Conservation (phyloP, 2,113 vertebrate species). For the Nansenia antarctica region DNA sequence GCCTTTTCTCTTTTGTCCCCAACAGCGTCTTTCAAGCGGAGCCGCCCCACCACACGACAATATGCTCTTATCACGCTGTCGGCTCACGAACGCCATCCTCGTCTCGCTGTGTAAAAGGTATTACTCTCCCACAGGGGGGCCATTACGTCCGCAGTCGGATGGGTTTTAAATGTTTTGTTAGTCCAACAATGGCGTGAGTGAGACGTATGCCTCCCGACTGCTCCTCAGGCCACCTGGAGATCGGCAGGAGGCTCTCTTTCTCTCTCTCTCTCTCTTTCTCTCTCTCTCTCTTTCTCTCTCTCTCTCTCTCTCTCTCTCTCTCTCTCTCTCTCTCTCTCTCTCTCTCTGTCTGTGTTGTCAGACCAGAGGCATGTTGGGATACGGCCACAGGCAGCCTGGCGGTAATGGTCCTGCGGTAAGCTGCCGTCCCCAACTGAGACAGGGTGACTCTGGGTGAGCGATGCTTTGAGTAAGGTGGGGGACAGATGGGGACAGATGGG, state of each 20-base stretch:
- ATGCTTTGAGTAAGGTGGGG: too few species aligned
- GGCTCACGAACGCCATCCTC: background rate
- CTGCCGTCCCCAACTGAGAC: background rate
- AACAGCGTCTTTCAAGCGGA: background rate
- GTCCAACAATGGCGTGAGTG: background rate
- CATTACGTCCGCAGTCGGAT: background rate
- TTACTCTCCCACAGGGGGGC: background rate
- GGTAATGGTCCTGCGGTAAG: background rate
- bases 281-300: too few species aligned
- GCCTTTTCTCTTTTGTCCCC: background rate
- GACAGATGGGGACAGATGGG: too few species aligned
- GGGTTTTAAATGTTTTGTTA: background rate
- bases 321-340: too few species aligned
- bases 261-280: too few species aligned
- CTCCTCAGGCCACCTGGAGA: background rate
- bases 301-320: too few species aligned
- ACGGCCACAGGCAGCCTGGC: background rate
- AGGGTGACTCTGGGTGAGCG: background rate
- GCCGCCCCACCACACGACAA: background rate
- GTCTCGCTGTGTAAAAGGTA: background rate
- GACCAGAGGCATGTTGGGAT: background rate
- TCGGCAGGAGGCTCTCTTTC: too few species aligned
- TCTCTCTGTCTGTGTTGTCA: background rate
- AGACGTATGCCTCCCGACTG: background rate
- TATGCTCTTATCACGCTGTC: background rate